Base-by-base conservation (phyloP, 2,113 vertebrate genomes). In the rat (Rattus norvegicus) region DNA sequence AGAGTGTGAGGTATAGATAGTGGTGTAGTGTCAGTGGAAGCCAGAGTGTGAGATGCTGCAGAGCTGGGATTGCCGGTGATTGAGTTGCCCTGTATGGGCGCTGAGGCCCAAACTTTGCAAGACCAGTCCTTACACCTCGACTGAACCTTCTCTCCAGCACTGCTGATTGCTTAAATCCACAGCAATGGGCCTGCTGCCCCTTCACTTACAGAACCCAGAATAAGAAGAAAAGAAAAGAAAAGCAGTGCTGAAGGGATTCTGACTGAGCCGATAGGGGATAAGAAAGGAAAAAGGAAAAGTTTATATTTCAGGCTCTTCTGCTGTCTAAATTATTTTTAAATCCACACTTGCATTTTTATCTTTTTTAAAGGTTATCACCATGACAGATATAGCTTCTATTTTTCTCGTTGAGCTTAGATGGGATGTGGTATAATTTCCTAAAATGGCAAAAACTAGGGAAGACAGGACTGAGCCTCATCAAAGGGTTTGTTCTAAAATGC, bases 261-360 rank as follows among this genome's bases (percentile, higher is more conserved):
- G 73, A 47, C 75, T 30, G 33, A 26, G 43, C 76, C 63, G 47
- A 33, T 47, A 52, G 17, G 7, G 30, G 47, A 7, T 52, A 30
- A 61, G 54, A 72, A 14, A 69, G 61, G 61, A 47, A 33, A 26
- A 22, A 26, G 39, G 54, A 39, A 56, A 39, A 22, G 79, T n/a
- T 63, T n/a, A n/a, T 28, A 54, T 81, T 95, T 88, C 70, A 72
- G 65, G 3, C 65, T 88, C 47, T 4, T 70, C 67, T 70, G 33
- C 30, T 88, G 47, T 70, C n/a, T 70, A 43, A 70, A 80, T 91
- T 88, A 83, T 93, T 83, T 85, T 88, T 87, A 63, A 87, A 96
- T 72, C 33, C 39, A 39, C n/a, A 30, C 33, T 54, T 61, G 28
- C 39, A 49, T 75, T 90, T 43, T 84, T n/a, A 65, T 72, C 65